These are phyloP conservation scores for Anorthoa munda DNA, from an alignment of 2,888 invertebrate species.

Conservation along the genomic window DNA sequence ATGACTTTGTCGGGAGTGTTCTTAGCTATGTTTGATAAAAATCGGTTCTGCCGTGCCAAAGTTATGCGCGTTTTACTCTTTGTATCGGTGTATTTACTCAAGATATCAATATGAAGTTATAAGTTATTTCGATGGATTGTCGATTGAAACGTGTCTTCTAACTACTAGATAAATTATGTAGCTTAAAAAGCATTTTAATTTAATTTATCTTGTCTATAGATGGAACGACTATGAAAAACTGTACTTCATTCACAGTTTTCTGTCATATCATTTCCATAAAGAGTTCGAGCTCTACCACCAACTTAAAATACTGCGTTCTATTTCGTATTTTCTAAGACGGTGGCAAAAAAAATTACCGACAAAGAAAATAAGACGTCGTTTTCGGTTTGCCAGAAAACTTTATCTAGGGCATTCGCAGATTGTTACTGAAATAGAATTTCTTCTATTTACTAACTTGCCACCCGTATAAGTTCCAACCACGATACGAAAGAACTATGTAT, in stretches of 20 bases:
- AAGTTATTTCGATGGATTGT: too few species aligned
- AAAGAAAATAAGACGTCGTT: constrained; percentile 27
- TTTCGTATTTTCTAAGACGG: constrained; percentile 1
- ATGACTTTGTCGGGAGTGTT: too few species aligned
- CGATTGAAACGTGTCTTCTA: too few species aligned
- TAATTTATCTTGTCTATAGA: neutral
- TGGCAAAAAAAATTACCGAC: constrained; percentile 11
- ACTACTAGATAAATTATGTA: too few species aligned
- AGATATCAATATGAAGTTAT: too few species aligned
- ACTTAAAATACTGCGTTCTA: neutral
- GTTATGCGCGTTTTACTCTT: too few species aligned
- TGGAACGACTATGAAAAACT: neutral
- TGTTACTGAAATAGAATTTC: constrained; percentile 49
- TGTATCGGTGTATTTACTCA: too few species aligned
- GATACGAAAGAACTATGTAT: constrained; percentile 28
- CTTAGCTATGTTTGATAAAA: too few species aligned
- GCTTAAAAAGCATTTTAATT: too few species aligned
- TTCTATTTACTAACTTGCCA: constrained; percentile 45
- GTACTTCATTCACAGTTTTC: neutral
- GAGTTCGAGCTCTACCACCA: neutral
- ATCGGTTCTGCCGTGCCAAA: too few species aligned
- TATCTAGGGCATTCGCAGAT: constrained; percentile 44
- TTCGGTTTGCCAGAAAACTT: constrained; percentile 44
- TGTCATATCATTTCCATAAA: neutral
- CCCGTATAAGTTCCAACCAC: constrained; percentile 45